A percentile compares a stretch with the other conserved stretches of the same genome.
Evolutionary conservation across 2,113 vertebrate species (phyloP).

Genomic region (Leptodactylus fuscus): DNA sequence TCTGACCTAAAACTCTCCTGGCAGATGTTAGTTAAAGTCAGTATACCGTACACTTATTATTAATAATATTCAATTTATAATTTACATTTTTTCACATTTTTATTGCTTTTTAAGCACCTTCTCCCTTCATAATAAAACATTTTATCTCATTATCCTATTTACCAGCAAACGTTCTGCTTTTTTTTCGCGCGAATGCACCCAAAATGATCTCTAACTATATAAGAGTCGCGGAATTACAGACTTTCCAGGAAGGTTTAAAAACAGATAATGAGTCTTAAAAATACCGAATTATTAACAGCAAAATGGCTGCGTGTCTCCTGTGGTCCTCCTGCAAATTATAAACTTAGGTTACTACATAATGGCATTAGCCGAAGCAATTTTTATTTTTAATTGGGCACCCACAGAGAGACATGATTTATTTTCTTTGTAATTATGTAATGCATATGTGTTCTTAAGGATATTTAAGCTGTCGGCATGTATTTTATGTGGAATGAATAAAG

Average conservation of each 20-base stretch:
- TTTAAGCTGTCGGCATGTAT: conserved; percentile 36
- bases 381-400: conserved; percentile 52
- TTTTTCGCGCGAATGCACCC: not conserved
- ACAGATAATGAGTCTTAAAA: not conserved
- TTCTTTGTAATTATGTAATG: conserved; percentile 52
- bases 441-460: conserved; percentile 48
- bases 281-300: not conserved
- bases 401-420: conserved; percentile 43
- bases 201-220: not conserved
- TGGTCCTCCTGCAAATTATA: conserved; percentile 36
- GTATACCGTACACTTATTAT: no score
- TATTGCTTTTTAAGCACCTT: not conserved
- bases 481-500: conserved; percentile 7
- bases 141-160: not conserved
- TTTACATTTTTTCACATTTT: not conserved
- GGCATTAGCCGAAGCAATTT: conserved; percentile 50
- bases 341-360: conserved; percentile 31
- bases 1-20: no score
- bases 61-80: no score
- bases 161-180: not conserved
- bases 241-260: conserved; percentile 25
- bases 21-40: no score
- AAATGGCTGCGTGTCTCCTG: conserved; percentile 23
- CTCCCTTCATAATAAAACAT: not conserved
- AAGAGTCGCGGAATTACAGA: not conserved